Evolutionary conservation across 92 coral and sea anemone species (phyloP), one percentile per base, ranked within the genome.

Genomic region (Porites cylindrica): DNA sequence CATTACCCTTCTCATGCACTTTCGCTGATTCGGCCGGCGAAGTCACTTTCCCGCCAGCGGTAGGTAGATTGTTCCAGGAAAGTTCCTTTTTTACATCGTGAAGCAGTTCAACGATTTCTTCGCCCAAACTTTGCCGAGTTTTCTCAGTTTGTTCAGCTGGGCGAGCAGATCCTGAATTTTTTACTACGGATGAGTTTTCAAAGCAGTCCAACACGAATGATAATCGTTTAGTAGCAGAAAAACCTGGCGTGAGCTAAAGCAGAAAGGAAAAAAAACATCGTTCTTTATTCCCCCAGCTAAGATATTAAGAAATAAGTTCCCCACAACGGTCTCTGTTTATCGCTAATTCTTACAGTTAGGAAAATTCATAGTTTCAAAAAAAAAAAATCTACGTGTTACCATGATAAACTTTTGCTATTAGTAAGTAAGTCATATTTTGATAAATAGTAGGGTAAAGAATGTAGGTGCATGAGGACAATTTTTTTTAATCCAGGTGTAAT

Each of bases 141-240:
- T 82, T 82, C 70, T 10, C 47, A 3, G 47, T 54, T 69, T 32
- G 70, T 2, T 82, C 78, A 82, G 56, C 6, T 70, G 78, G 38
- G 11, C 47, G 14, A 1, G 3, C 38, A 82, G 70, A 54, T 19
- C 23, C 1, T 51, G 84, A 12, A 17, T 70, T 59, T 56, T 43
- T 69, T 38, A 19, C 59, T 19, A 58, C 11, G 18, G 18, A 10
- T 10, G 21, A 52, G 47, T 82, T 58, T 82, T 82, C 86, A n/a
- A 70, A 82, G 58, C 67, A 16, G 68, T 82, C 86, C 58, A 82
- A 56, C 68, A 82, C 53, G 20, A 70, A 56, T 1, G 78, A 29
- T 51, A 82, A 54, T 52, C 86, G 78, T 38, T 23, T 70, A 6
- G n/a, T 14, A n/a, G 86, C 13, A 19, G 78, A 54, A 58, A 58